Evolutionary conservation across 2,888 invertebrate species (phyloP).

Genomic region (Crossocerus cetratus): DNA sequence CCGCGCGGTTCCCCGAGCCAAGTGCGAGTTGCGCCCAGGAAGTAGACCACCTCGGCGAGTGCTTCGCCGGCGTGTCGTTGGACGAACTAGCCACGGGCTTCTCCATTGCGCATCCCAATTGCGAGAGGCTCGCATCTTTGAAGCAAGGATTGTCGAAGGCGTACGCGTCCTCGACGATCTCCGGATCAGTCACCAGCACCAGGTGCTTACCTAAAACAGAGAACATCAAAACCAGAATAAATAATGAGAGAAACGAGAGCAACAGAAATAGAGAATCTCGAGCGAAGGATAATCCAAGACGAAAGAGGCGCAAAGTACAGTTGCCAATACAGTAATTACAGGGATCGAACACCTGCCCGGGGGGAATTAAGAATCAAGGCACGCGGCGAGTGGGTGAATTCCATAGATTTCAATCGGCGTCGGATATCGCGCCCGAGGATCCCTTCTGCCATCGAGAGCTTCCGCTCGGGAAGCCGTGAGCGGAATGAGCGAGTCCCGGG

Average conservation of each 20-base stretch:
- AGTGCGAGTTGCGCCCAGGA: slow-evolving; percentile 78
- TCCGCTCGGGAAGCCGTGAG: background rate
- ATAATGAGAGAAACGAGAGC: too few relatives aligned
- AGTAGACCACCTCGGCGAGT: slow-evolving; percentile 69
- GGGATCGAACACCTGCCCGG: too few relatives aligned
- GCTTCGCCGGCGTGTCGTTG: slow-evolving; percentile 58
- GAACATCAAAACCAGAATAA: too few relatives aligned
- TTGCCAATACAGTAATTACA: too few relatives aligned
- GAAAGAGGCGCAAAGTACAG: too few relatives aligned
- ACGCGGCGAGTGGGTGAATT: background rate
- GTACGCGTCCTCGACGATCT: slow-evolving; percentile 86
- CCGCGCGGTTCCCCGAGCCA: slow-evolving; percentile 71
- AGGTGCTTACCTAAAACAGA: slow-evolving; percentile 87
- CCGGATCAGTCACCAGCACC: slow-evolving; percentile 86
- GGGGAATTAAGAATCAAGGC: too few relatives aligned
- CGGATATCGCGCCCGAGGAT: background rate
- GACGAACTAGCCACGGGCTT: slow-evolving; percentile 60
- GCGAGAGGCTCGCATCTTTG: slow-evolving; percentile 77
- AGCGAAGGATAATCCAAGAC: too few relatives aligned
- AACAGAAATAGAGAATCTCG: too few relatives aligned
- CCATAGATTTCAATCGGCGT: background rate
- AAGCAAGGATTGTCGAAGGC: slow-evolving; percentile 91
- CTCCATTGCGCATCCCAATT: slow-evolving; percentile 71
- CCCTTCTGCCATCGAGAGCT: background rate
- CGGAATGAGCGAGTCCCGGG: background rate